Base-by-base conservation (phyloP, 2,113 vertebrate genomes). In the Orthonyx spaldingii region DNA sequence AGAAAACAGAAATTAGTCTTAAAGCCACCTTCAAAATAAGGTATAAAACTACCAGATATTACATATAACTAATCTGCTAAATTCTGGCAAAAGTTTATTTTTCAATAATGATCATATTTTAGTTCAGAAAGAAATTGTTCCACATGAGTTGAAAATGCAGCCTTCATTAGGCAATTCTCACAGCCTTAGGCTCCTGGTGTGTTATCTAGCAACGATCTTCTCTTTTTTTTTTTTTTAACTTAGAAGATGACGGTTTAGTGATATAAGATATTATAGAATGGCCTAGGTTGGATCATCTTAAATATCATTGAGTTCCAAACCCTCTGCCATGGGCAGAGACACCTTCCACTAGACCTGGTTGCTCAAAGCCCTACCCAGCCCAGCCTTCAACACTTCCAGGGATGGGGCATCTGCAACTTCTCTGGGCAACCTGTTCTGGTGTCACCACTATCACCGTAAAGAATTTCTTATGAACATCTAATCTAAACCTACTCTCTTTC, bases 371-470 rank as follows among this genome's bases (percentile, higher is more conserved):
- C 69, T 19, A n/a, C 39, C 8, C n/a, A 70, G 3, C 24, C 15
- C 17, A 10, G 24, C 30, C 27, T 86, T 57, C 11, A 65, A 72
- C 22, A 28, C 15, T 37, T 23, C 27, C 28, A 75, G 19, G 13
- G 7, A 30, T 52, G 7, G 21, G 13, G 4, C 28, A 66, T 6
- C 28, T 53, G 33, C 44, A 74, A 4, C 9, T n/a, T 6, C 33
- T 66, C 19, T n/a, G 20, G 20, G 7, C 6, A n/a, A 5, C 3
- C 2, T 46, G 1, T 53, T n/a, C 7, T 46, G n/a, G 47, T 39
- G 18, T 69, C 39, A 39, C 16, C 37, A 24, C 28, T 9, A 7
- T 15, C 19, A 46, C 6, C 53, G 10, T 10, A 21, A 46, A 46
- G 23, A 28, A 30, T n/a, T 74, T 59, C 39, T n/a, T 21, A 11